Base-by-base conservation (phyloP, 2,113 vertebrate genomes). In the Upupa epops region DNA sequence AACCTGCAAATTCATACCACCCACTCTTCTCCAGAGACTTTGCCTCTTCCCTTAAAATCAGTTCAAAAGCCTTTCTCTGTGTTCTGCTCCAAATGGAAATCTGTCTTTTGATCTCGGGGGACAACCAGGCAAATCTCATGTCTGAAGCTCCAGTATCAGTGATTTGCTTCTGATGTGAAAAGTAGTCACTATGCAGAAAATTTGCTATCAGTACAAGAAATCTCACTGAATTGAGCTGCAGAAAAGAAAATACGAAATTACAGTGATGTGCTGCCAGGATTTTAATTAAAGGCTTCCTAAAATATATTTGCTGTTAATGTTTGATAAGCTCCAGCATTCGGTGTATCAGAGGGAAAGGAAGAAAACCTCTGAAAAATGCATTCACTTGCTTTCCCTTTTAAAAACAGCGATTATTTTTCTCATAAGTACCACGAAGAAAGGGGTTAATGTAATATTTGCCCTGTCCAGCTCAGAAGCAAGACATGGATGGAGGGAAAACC, bases 51-150 rank as follows among this genome's bases (percentile, higher is more conserved):
- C 12, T 74, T 71, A 26, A 0, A 69, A 77, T 83, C 60, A 84
- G 26, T 56, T 89, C 42, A 54, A 65, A 92, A 93, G 58, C 76
- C 26, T 66, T n/a, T 68, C 48, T 77, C 24, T 93, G 82, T 63
- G 31, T 93, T 93, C 68, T 2, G 3, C 80, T 91, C 52, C 66
- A 94, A 93, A 89, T 80, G 83, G 87, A 96, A 95, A 88, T 88
- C 68, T 91, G 60, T 72, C 73, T 91, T 96, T 96, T 93, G 84
- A 95, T 94, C 86, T 92, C 70, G 42, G 56, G 63, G 46, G 69
- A 83, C 65, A 92, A 93, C 80, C 71, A 49, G 54, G 14, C 56
- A 83, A 89, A 90, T 94, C 76, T 90, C 60, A 75, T 80, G 76
- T 81, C 88, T 86, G 56, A 93, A 58, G 34, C 34, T 8, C n/a